A percentile compares a stretch with the other conserved stretches of the same genome.
These are phyloP conservation scores for Leistus spinibarbis DNA, from an alignment of 2,888 invertebrate species.

Conservation along the genomic window DNA sequence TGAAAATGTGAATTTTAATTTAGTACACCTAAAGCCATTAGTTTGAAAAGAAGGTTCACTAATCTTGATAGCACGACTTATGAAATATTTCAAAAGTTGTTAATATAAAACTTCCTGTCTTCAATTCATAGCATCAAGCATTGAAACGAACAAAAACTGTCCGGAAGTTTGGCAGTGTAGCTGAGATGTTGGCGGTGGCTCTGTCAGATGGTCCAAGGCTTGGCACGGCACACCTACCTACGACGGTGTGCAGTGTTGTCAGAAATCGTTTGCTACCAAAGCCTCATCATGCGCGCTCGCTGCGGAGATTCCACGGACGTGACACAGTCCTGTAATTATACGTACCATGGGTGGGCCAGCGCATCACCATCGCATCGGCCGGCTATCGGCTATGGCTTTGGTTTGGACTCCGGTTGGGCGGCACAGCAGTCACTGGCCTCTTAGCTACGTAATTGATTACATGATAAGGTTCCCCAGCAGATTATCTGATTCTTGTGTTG, in stretches of 20 bases:
- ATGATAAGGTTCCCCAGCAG: conserved; percentile 44
- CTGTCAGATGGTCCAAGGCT: neutral
- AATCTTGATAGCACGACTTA: too few relatives aligned
- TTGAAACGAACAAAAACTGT: neutral
- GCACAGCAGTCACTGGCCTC: conserved; percentile 39
- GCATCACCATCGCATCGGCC: neutral
- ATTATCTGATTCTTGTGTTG: conserved; percentile 43
- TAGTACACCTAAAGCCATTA: too few relatives aligned
- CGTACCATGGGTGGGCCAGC: conserved; percentile 46
- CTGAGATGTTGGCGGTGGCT: neutral
- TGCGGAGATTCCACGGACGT: conserved; percentile 21
- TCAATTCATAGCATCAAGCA: neutral
- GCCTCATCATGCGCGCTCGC: neutral
- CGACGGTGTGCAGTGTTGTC: conserved; percentile 3
- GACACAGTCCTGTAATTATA: conserved; percentile 46
- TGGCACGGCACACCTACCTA: neutral
- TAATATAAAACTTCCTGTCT: neutral
- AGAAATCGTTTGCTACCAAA: conserved; percentile 17
- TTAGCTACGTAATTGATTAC: conserved; percentile 46
- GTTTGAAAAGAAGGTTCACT: too few relatives aligned
- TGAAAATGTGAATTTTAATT: too few relatives aligned
- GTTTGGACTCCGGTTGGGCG: neutral
- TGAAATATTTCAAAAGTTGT: neutral
- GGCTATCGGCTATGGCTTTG: neutral
- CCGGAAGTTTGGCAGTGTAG: conserved; percentile 21